These are phyloP conservation scores for Acipenser ruthenus DNA, from an alignment of 2,797 vertebrate species.

Conservation along the genomic window DNA sequence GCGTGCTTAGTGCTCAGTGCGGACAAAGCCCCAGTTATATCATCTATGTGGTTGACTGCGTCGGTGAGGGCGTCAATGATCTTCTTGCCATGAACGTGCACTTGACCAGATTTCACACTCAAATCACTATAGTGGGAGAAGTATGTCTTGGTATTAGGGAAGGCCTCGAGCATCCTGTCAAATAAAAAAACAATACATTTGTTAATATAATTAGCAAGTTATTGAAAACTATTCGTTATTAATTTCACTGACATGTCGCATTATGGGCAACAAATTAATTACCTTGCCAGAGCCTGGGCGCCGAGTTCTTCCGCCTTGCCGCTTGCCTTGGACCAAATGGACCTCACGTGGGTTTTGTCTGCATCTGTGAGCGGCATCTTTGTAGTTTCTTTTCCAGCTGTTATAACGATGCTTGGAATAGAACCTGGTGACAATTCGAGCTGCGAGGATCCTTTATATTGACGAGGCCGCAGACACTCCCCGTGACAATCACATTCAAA, in stretches of 20 bases:
- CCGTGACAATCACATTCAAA: too few species aligned
- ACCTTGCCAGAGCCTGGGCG: conserved; percentile 56
- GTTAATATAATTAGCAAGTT: not conserved
- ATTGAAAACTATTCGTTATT: too few species aligned
- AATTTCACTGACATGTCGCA: too few species aligned
- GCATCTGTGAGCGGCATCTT: conserved; percentile 57
- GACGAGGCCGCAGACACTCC: too few species aligned
- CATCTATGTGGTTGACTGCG: conserved; percentile 48
- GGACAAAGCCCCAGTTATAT: conserved; percentile 44
- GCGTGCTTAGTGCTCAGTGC: conserved; percentile 62
- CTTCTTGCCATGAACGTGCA: conserved; percentile 49
- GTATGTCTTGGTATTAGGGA: conserved; percentile 55
- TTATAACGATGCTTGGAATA: not conserved
- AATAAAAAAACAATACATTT: not conserved
- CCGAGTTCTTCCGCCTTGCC: conserved; percentile 42
- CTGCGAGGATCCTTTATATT: too few species aligned
- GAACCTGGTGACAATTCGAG: not conserved
- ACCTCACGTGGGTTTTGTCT: conserved; percentile 41
- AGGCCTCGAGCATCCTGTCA: conserved; percentile 46
- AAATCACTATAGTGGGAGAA: conserved; percentile 57
- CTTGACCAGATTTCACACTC: conserved; percentile 45
- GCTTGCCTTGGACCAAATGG: conserved; percentile 49
- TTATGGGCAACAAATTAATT: conserved; percentile 11
- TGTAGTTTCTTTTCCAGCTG: not conserved
- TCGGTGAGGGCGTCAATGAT: conserved; percentile 47